These are phyloP conservation scores for Thinocorus orbignyianus DNA, from an alignment of 2,113 vertebrate genomes.

Conservation along the genomic window DNA sequence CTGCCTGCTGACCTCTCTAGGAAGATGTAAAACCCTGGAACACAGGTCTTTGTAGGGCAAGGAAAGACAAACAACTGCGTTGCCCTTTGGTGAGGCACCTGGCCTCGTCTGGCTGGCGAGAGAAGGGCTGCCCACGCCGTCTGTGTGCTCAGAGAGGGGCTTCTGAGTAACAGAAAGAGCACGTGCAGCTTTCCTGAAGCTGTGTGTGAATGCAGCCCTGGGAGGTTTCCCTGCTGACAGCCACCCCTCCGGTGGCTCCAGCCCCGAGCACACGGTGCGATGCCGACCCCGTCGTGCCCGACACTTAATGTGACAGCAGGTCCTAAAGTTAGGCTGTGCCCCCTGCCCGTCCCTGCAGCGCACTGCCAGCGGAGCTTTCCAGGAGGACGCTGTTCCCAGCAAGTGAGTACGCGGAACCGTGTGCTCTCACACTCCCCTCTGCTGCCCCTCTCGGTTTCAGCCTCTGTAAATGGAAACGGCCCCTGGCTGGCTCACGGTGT, in stretches of 20 bases:
- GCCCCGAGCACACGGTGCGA: fast-evolving
- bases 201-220: fast-evolving
- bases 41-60: fast-evolving
- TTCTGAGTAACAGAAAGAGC: no score
- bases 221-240: not conserved
- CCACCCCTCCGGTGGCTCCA: not conserved
- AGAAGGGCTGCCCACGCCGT: not conserved
- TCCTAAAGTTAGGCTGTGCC: not conserved
- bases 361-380: not conserved
- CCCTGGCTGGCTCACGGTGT: not conserved
- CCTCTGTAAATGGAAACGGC: not conserved
- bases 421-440: not conserved
- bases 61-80: no score
- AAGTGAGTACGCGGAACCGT: fast-evolving
- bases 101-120: fast-evolving
- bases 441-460: not conserved
- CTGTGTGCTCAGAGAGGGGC: not conserved
- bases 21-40: not conserved
- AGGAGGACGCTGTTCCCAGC: not conserved
- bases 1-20: not conserved
- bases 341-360: fast-evolving
- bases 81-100: no score
- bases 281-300: fast-evolving
- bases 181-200: fast-evolving
- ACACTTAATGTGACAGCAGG: not conserved